Base-by-base conservation (phyloP, 2,113 vertebrate genomes). In the Pyxicephalus adspersus region DNA sequence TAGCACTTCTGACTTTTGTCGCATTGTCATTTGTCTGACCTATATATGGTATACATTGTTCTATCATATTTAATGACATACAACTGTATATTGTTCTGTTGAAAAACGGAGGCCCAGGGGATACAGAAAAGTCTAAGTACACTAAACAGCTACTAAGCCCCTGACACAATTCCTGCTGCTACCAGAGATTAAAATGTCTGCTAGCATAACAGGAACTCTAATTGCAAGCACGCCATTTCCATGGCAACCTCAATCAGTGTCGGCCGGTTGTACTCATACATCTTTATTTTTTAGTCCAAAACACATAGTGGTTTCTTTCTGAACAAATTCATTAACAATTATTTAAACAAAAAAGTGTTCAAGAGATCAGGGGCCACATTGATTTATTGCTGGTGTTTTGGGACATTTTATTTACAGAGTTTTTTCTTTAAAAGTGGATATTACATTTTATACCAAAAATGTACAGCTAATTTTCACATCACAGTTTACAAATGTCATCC, bases 231-330 rank as follows among this genome's bases (percentile, higher is more conserved):
- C 58, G 63, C 8, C 22, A 58, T 75, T 29, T 58, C 70, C 64
- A 64, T 81, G 61, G 64, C 61, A 81, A 81, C 61, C 22, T 75
- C 80, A 75, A 81, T 81, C 80, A 81, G 19, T 28, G 77, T 78
- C 84, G 68, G 31, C 16, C 66, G 76, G 63, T 25, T 83, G 84
- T 84, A 83, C 5, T 71, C 81, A 54, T 3, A 61, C 65, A 60
- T 80, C 25, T 58, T 17, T 52, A 64, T 83, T 64, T n/a, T 29
- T 34, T 28, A 83, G 17, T n/a, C 20, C 64, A 84, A 17, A 31
- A 81, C 8, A 70, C 75, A 16, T 65, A 64, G 8, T 57, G 65
- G 20, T 38, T 28, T 74, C 54, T 55, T 11, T 2, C 28, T 29
- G 29, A 74, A 74, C 11, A 60, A 11, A 57, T 58, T 58, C 23